Conservation (phyloP, 2,113 vertebrate species). For the Thamnophis sirtalis region DNA sequence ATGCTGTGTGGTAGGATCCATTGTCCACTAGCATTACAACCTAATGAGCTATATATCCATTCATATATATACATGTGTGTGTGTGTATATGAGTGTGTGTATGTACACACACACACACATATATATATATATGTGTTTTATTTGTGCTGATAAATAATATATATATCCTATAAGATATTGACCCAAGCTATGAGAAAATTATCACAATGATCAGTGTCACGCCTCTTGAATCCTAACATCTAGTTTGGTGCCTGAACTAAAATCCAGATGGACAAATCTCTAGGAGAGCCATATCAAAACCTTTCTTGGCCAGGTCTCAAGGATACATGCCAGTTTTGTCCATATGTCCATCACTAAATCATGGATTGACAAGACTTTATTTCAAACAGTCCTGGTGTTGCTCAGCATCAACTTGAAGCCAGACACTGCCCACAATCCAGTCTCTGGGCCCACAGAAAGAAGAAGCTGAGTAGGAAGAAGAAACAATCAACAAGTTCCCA, state of each 20-base stretch:
- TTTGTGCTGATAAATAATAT: too few relatives aligned
- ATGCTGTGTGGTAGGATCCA: background rate
- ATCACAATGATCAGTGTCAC: background rate
- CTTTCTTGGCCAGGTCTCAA: background rate
- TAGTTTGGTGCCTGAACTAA: background rate
- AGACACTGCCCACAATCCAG: background rate
- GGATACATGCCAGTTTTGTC: background rate
- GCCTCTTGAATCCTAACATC: background rate
- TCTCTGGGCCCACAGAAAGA: background rate
- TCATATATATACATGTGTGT: too few relatives aligned
- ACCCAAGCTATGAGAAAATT: background rate
- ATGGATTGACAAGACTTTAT: background rate
- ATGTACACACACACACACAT: too few relatives aligned
- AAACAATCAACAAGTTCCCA: background rate
- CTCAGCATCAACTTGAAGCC: background rate
- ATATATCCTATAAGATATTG: background rate
- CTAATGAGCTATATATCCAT: background rate
- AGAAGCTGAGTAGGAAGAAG: background rate
- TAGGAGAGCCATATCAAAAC: background rate
- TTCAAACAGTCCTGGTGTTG: background rate
- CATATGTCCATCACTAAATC: background rate
- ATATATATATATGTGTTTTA: too few relatives aligned
- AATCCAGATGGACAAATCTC: background rate
- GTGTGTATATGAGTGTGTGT: too few relatives aligned
- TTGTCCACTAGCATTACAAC: background rate